These are phyloP conservation scores for Coturnix japonica DNA, from an alignment of 2,113 vertebrate species.

Conservation along the genomic window DNA sequence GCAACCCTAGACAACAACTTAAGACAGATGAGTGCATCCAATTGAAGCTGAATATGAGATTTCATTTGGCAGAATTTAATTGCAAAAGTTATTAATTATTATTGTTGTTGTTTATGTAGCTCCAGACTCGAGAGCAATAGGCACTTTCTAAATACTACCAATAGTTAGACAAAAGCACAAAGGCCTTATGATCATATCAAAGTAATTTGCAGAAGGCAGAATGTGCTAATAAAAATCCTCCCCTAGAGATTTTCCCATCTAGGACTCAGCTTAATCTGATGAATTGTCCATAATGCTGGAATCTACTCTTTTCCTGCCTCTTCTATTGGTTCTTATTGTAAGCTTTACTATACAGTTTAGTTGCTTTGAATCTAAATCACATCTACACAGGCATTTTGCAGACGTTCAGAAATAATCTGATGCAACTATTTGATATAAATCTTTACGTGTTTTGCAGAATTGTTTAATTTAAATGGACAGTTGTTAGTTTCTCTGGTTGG, in stretches of 20 bases:
- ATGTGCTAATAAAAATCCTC: conserved; percentile 31
- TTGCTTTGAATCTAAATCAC: not conserved
- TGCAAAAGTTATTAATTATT: conserved; percentile 62
- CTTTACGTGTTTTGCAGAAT: not conserved
- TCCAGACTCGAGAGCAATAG: conserved; percentile 30
- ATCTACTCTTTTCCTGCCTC: not conserved
- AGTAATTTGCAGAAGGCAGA: conserved; percentile 53
- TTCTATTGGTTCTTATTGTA: not conserved
- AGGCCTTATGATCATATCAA: not conserved
- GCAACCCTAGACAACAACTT: conserved; percentile 27
- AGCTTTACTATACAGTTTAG: not conserved
- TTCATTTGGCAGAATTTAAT: conserved; percentile 50
- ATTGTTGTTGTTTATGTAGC: conserved; percentile 30
- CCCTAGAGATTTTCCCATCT: not conserved
- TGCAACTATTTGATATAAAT: not conserved
- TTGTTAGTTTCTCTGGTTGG: not conserved
- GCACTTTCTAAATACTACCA: conserved; percentile 18
- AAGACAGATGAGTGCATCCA: conserved; percentile 18
- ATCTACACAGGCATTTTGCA: not conserved
- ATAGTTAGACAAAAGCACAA: not conserved
- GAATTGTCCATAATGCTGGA: not conserved
- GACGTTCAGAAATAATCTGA: not conserved
- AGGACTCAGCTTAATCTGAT: not conserved
- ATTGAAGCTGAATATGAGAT: conserved; percentile 38
- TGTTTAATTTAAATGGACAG: not conserved